Evolutionary conservation across 2,113 vertebrate species (phyloP).

Genomic region (Cyanoderma ruficeps): DNA sequence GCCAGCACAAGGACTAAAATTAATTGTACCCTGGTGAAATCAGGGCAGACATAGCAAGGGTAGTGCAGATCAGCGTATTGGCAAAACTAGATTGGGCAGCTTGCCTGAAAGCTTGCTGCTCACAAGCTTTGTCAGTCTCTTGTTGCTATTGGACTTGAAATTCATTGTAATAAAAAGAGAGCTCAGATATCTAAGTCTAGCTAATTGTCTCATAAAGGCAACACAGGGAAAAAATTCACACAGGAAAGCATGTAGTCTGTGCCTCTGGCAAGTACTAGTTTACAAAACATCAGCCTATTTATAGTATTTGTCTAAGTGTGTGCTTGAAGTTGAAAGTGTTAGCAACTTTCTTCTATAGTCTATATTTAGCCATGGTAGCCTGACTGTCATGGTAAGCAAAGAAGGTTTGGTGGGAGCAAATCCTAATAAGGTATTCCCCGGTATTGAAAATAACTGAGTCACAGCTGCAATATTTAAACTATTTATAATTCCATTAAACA

Average conservation of each 20-base stretch:
- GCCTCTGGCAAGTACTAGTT: background rate
- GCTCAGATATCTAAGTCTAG: background rate
- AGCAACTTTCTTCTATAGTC: slow-evolving; percentile 18
- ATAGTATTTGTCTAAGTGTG: background rate
- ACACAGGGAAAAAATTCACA: background rate
- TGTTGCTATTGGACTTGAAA: background rate
- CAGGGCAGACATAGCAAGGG: background rate
- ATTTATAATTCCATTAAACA: slow-evolving; percentile 9
- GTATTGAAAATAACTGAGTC: slow-evolving; percentile 17
- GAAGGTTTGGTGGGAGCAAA: slow-evolving; percentile 13
- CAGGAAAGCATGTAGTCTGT: background rate
- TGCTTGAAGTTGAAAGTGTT: slow-evolving; percentile 1
- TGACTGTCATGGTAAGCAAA: background rate
- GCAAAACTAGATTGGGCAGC: background rate
- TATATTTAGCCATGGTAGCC: background rate
- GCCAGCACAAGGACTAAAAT: background rate
- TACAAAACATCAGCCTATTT: slow-evolving; percentile 40
- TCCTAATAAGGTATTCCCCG: slow-evolving; percentile 6
- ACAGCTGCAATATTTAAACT: background rate
- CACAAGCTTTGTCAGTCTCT: background rate
- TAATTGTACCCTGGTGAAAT: background rate
- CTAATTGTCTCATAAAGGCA: background rate
- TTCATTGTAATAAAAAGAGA: background rate
- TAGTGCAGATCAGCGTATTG: background rate
- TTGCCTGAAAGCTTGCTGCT: background rate